Conservation (phyloP, 2,797 vertebrate species). For the Micrastur ruficollis region DNA sequence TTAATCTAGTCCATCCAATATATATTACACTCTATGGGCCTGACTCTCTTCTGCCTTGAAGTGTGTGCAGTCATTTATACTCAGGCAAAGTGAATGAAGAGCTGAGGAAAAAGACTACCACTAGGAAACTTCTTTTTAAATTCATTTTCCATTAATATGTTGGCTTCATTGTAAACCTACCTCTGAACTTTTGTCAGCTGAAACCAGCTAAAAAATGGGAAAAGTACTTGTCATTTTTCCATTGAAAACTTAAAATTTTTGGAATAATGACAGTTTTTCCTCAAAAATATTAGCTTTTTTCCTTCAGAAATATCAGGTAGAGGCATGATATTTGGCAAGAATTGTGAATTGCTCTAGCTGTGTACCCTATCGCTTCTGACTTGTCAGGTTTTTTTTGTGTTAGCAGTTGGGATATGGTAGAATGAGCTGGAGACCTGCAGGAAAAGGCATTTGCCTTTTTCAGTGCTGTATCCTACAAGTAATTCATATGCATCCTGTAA, state of each 20-base stretch:
- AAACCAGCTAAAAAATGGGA: not conserved
- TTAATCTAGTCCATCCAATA: constrained; percentile 53
- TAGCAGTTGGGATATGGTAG: not conserved
- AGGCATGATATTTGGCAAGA: not conserved
- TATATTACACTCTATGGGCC: not conserved
- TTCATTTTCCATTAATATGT: constrained; percentile 15
- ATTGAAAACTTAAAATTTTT: not conserved
- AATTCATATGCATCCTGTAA: not conserved
- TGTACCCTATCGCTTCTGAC: not conserved
- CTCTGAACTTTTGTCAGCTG: not conserved
- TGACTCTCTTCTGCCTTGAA: not conserved
- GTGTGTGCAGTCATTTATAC: not conserved
- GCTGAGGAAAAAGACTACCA: not conserved
- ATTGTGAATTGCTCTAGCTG: not conserved
- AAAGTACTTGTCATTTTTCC: not conserved
- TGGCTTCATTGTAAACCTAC: not conserved
- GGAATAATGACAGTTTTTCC: not conserved
- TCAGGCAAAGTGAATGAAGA: not conserved
- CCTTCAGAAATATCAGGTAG: not conserved
- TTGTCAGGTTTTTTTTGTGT: not conserved
- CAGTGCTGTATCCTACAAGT: not conserved
- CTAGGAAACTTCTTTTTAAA: not conserved
- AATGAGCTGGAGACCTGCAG: not conserved
- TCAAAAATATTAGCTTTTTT: not conserved
- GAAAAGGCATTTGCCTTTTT: not conserved